These are phyloP conservation scores for Pocillopora meandrina DNA, from an alignment of 92 coral and sea anemone species.

Conservation along the genomic window DNA sequence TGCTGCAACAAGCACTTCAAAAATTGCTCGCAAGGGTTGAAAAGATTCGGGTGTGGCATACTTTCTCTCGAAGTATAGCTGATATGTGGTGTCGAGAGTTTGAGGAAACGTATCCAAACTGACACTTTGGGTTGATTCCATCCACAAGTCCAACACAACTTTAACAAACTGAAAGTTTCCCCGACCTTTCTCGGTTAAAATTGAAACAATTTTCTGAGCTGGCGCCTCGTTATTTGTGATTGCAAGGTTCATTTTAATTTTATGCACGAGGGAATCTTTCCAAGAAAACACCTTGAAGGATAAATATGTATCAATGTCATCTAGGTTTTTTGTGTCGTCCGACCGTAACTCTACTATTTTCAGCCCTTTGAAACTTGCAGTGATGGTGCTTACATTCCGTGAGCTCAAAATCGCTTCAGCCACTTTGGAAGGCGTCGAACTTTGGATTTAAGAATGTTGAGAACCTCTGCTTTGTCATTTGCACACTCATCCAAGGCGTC, in stretches of 20 bases:
- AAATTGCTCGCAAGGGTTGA: conserved; percentile 37
- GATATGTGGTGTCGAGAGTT: conserved; percentile 36
- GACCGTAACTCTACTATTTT: conserved; percentile 51
- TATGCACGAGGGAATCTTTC: conserved; percentile 2
- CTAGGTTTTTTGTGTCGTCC: conserved; percentile 58
- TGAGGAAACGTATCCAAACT: conserved; percentile 24
- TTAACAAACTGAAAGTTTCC: conserved; percentile 79
- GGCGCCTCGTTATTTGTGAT: conserved; percentile 15
- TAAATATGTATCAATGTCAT: conserved; percentile 67
- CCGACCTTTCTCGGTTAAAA: conserved; percentile 57
- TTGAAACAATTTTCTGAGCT: conserved; percentile 26
- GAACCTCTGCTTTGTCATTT: conserved; percentile 50
- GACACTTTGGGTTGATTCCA: not conserved
- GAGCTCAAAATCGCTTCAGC: conserved; percentile 83
- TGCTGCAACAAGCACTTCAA: conserved; percentile 60
- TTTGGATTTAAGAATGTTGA: conserved; percentile 60
- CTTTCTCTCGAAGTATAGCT: conserved; percentile 36
- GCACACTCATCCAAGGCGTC: conserved; percentile 92
- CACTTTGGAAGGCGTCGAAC: conserved; percentile 68
- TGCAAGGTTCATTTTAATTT: conserved; percentile 14
- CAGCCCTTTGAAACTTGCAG: conserved; percentile 44
- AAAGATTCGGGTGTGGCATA: conserved; percentile 26
- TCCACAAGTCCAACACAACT: conserved; percentile 55
- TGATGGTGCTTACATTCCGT: conserved; percentile 60
- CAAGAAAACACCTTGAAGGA: conserved; percentile 28